Evolutionary conservation across 2,113 vertebrate genomes (phyloP), one percentile per base, ranked within the genome.

Genomic region (Sula dactylatra): DNA sequence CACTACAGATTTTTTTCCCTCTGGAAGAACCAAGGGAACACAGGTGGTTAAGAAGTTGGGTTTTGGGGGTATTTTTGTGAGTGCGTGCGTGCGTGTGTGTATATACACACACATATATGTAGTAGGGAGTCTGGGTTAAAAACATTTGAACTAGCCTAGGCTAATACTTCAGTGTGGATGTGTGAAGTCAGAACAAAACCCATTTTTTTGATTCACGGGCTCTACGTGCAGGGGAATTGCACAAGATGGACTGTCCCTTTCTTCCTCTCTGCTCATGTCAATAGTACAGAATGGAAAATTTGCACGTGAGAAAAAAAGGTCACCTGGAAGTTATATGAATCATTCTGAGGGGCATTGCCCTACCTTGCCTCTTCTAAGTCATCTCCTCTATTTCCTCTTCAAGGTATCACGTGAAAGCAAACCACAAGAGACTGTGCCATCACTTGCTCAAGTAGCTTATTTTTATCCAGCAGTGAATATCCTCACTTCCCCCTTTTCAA

Each of bases 361-460:
- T 94, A 94, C 94, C 95, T 97, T 93, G 95, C 83, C 90, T 97
- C 77, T 84, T 78, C 91, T 91, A 96, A 97, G 89, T 91, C 88
- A 96, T 96, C 86, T 74, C 86, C 72, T 88, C 93, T 86, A 36
- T 97, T 98, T 97, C 96, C 95, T 96, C 95, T 93, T 93, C 90
- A 93, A 96, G 86, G 88, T 91, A 44, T 91, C 97, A 98, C 62
- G 96, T 98, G 97, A 90, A 96, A 67, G 69, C 89, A 97, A 96
- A 96, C 97, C 97, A 93, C 97, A 98, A 76, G 81, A 96, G 96
- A 27, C 96, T 96, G 79, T 94, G 94, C 93, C 86, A 90, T 91
- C 2, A 15, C 97, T 98, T 97, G 97, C 97, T 97, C 94, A 98
- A 98, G 94, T 64, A 8, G 21, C 90, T 96, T 97, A 98, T 98